These are phyloP conservation scores for Delia radicum DNA, from an alignment of 1,140 invertebrate genomes.

Conservation along the genomic window DNA sequence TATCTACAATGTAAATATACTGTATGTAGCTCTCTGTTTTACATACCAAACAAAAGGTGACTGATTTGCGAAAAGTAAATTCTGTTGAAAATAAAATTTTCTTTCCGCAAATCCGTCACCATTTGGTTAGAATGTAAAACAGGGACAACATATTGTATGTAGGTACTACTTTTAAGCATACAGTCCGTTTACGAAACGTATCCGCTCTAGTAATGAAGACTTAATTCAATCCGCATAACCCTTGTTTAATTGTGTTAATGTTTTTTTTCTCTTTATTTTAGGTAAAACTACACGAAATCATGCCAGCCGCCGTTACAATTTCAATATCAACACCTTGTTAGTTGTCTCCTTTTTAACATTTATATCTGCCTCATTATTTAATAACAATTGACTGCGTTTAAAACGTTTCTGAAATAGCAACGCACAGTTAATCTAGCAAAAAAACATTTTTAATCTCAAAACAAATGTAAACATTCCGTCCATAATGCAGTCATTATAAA, in stretches of 20 bases:
- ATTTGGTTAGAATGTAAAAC: no score
- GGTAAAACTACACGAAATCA: slow-evolving; percentile 60
- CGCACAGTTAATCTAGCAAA: background rate
- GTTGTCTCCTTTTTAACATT: slow-evolving; percentile 42
- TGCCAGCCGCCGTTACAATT: slow-evolving; percentile 38
- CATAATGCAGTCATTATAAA: background rate
- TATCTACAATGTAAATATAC: no score
- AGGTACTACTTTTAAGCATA: no score
- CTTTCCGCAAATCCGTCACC: no score
- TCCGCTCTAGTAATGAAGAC: no score
- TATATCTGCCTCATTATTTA: slow-evolving; percentile 38
- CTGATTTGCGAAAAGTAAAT: no score
- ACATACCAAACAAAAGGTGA: no score
- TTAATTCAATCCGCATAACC: no score
- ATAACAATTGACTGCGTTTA: background rate
- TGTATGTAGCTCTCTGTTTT: no score
- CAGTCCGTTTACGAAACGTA: no score
- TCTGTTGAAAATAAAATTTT: no score
- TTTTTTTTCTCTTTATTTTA: slow-evolving; percentile 58
- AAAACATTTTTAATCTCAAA: background rate
- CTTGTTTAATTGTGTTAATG: background rate
- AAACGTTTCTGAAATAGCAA: background rate
- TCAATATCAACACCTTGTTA: slow-evolving; percentile 45
- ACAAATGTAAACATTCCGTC: slow-evolving; percentile 9
- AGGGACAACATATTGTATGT: no score